Conservation (phyloP, 2,113 vertebrate species). For the Triplophysa rosa region DNA sequence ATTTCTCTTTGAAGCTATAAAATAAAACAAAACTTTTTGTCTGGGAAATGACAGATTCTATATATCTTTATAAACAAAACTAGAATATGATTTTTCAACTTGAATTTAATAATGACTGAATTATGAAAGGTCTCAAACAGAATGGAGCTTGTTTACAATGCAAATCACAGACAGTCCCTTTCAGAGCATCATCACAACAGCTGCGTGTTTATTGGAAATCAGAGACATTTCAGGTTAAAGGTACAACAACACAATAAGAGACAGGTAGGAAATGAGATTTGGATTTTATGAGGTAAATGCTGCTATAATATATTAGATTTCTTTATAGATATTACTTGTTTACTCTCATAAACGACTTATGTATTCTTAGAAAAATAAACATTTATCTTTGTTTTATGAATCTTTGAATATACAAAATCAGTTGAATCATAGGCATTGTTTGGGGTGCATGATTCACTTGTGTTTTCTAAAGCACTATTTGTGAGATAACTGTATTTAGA, state of each 20-base stretch:
- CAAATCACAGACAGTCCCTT: slow-evolving; percentile 58
- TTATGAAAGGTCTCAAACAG: background rate
- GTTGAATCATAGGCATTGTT: slow-evolving; percentile 38
- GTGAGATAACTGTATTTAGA: slow-evolving; percentile 4
- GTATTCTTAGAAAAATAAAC: slow-evolving; percentile 77
- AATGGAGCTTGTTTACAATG: slow-evolving; percentile 50
- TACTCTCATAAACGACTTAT: slow-evolving; percentile 64
- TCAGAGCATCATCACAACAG: slow-evolving; percentile 51
- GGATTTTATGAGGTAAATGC: slow-evolving; percentile 40
- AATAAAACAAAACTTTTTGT: background rate
- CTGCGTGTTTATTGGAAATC: slow-evolving; percentile 58
- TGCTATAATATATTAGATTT: slow-evolving; percentile 22
- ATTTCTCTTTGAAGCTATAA: background rate
- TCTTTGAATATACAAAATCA: slow-evolving; percentile 65
- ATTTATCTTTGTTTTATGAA: slow-evolving; percentile 69
- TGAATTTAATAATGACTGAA: no score
- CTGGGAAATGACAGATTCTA: background rate
- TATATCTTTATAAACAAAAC: slow-evolving; percentile 17
- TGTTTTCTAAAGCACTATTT: background rate
- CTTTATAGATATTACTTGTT: slow-evolving; percentile 39
- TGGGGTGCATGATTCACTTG: background rate
- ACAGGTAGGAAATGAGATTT: slow-evolving; percentile 25
- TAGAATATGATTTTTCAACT: background rate
- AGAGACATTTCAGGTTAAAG: slow-evolving; percentile 28
- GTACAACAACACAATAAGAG: slow-evolving; percentile 14